These are phyloP conservation scores for Caenorhabditis becei DNA, from an alignment of 2,888 invertebrate species.

Conservation along the genomic window DNA sequence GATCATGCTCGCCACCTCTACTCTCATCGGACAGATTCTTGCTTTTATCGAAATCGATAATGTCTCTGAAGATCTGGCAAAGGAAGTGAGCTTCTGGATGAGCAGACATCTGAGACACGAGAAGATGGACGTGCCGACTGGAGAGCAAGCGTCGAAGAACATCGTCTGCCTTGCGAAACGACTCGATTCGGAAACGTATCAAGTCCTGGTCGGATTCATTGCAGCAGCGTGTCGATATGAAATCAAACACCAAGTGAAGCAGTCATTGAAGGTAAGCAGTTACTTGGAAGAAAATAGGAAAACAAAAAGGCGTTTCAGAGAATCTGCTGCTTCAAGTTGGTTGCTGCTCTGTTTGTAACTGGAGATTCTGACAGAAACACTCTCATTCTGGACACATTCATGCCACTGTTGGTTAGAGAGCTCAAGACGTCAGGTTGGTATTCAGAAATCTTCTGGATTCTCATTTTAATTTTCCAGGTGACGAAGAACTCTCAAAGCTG, in stretches of 20 bases:
- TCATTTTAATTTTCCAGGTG: constrained; percentile 68
- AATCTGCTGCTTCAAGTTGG: constrained; percentile 73
- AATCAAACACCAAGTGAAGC: constrained; percentile 65
- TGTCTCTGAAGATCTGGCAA: constrained; percentile 41
- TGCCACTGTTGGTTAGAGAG: constrained; percentile 74
- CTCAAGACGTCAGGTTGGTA: constrained; percentile 65
- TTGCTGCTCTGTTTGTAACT: constrained; percentile 70
- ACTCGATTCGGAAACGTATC: constrained; percentile 49
- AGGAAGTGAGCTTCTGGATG: constrained; percentile 62
- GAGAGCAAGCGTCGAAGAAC: constrained; percentile 72
- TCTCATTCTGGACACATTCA: constrained; percentile 59
- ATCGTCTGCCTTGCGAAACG: constrained; percentile 60
- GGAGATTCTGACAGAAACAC: constrained; percentile 29
- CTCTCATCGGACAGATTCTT: constrained; percentile 69
- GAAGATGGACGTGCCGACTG: constrained; percentile 52
- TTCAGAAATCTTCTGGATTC: not conserved
- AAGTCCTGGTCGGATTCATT: constrained; percentile 60
- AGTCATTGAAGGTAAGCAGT: constrained; percentile 58
- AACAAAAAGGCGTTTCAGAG: constrained; percentile 68
- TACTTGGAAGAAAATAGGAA: not conserved
- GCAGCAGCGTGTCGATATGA: constrained; percentile 71
- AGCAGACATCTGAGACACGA: constrained; percentile 65
- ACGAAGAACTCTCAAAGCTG: constrained; percentile 72
- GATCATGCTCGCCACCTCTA: constrained; percentile 63
- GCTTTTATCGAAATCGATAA: constrained; percentile 46